Evolutionary conservation across 2,888 invertebrate species (phyloP).

Genomic region (Agrypnus murinus): DNA sequence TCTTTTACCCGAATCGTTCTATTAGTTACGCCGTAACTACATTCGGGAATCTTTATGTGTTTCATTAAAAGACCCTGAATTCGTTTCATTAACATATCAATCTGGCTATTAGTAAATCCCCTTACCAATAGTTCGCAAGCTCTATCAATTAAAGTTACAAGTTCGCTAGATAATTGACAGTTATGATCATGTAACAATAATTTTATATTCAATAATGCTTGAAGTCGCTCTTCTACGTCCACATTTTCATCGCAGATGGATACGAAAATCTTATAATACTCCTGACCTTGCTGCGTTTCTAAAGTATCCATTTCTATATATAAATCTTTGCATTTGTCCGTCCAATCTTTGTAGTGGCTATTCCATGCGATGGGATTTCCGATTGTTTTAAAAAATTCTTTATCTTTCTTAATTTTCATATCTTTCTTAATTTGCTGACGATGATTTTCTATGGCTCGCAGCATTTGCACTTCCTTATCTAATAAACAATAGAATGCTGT

Average conservation of each 20-base stretch:
- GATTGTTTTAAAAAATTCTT: constrained; percentile 79
- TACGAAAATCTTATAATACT: constrained; percentile 83
- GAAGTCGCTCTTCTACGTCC: constrained; percentile 79
- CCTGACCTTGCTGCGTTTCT: constrained; percentile 85
- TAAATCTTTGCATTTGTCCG: constrained; percentile 73
- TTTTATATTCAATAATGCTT: constrained; percentile 82
- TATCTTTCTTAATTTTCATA: constrained; percentile 75
- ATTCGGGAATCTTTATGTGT: constrained; percentile 75
- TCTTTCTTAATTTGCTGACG: constrained; percentile 77
- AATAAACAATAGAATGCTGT: constrained; percentile 81
- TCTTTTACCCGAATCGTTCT: constrained; percentile 69
- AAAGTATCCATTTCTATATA: constrained; percentile 87
- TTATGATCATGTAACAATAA: constrained; percentile 77
- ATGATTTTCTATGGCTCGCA: constrained; percentile 81
- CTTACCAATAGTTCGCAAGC: constrained; percentile 81
- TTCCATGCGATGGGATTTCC: constrained; percentile 85
- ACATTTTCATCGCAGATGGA: constrained; percentile 77
- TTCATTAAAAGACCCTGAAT: constrained; percentile 75
- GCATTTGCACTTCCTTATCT: constrained; percentile 82
- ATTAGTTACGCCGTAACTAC: constrained; percentile 76
- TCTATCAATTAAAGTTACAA: constrained; percentile 80
- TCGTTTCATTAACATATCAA: constrained; percentile 80
- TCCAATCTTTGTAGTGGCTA: constrained; percentile 68
- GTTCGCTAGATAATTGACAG: constrained; percentile 75
- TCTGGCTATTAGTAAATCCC: constrained; percentile 75